Evolutionary conservation across 2,113 vertebrate genomes (phyloP).

Genomic region (Phyllostomus discolor): DNA sequence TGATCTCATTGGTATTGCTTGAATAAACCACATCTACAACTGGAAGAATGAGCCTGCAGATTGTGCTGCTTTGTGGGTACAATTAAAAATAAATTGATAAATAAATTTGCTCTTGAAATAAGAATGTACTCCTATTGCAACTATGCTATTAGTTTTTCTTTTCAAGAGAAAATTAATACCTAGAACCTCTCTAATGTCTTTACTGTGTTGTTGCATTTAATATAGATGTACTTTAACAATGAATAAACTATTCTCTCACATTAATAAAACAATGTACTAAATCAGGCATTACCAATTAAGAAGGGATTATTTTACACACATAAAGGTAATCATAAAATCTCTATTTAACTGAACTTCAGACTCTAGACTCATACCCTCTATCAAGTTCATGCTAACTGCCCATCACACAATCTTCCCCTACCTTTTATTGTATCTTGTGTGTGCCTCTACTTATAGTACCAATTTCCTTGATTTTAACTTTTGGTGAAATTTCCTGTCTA

Average conservation of each 20-base stretch:
- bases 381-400: background rate
- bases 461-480: background rate
- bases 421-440: background rate
- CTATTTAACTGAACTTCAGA: background rate
- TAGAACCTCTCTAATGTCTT: background rate
- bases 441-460: background rate
- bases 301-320: background rate
- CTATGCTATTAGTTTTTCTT: constrained; percentile 31
- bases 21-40: constrained; percentile 28
- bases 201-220: background rate
- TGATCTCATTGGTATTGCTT: background rate
- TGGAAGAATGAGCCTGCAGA: background rate
- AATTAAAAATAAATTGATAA: constrained; percentile 61
- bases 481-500: background rate
- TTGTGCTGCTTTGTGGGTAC: background rate
- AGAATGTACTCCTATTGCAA: background rate
- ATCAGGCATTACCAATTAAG: background rate
- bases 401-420: background rate
- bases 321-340: background rate
- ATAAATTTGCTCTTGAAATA: constrained; percentile 61
- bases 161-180: background rate
- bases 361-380: background rate
- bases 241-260: background rate
- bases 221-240: background rate
- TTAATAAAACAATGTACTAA: background rate